Conservation (phyloP, 1,140 invertebrate genomes). For the Harpegnathos saltator region DNA sequence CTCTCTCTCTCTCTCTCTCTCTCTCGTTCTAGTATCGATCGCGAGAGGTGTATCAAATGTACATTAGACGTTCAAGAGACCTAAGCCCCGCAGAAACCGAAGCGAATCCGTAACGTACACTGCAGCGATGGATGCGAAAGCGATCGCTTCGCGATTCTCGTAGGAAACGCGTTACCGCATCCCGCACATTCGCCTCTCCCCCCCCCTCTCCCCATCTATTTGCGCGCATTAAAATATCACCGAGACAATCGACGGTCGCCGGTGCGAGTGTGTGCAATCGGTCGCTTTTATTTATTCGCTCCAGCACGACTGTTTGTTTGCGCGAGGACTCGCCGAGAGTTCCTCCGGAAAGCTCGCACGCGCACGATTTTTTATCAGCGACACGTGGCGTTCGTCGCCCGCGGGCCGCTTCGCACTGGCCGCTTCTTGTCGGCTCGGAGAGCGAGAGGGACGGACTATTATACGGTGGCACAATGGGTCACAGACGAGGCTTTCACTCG, state of each 20-base stretch:
- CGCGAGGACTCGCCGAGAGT: not conserved
- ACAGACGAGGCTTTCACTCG: constrained; percentile 67
- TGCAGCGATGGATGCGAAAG: constrained; percentile 13
- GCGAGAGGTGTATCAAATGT: constrained; percentile 27
- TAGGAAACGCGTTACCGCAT: not conserved
- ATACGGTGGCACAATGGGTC: constrained; percentile 65
- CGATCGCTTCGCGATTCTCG: constrained; percentile 23
- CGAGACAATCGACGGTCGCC: constrained; percentile 28
- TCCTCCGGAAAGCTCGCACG: constrained; percentile 23
- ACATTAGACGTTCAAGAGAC: constrained; percentile 7
- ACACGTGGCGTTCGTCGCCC: constrained; percentile 41
- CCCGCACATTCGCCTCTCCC: constrained; percentile 2
- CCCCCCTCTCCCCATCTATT: constrained; percentile 40
- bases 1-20: too few species aligned
- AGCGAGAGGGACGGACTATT: constrained; percentile 65
- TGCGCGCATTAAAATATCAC: constrained; percentile 28
- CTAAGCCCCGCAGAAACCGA: constrained; percentile 22
- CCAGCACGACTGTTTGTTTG: not conserved
- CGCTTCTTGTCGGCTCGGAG: not conserved
- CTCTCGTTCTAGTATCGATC: constrained; percentile 12
- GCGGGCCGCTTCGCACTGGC: constrained; percentile 35
- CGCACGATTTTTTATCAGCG: constrained; percentile 33
- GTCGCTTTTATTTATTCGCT: constrained; percentile 13
- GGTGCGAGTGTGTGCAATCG: constrained; percentile 11
- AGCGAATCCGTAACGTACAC: constrained; percentile 35